These are phyloP conservation scores for Cyaniris semiargus DNA, from an alignment of 2,888 invertebrate genomes.

Conservation along the genomic window DNA sequence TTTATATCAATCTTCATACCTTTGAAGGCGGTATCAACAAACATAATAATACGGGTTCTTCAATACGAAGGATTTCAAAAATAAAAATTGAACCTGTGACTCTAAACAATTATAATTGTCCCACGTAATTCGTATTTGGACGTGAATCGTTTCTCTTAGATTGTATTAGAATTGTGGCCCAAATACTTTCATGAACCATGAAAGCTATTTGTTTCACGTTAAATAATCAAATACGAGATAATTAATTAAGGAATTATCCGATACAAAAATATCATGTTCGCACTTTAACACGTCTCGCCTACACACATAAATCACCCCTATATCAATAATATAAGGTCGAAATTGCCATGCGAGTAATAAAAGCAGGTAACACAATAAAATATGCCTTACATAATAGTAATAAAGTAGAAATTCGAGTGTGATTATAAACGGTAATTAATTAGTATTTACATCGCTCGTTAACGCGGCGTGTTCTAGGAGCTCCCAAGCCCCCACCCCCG, in stretches of 20 bases:
- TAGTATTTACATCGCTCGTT: constrained; percentile 18
- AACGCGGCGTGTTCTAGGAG: not conserved
- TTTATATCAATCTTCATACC: no score
- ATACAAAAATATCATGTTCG: constrained; percentile 16
- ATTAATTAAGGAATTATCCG: not conserved
- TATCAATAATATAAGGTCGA: not conserved
- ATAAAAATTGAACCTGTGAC: no score
- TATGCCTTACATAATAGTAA: not conserved
- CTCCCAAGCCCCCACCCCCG: not conserved
- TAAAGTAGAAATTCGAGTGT: not conserved
- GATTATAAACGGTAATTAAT: not conserved
- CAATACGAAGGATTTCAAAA: no score
- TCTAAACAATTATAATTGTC: no score
- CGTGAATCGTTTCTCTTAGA: no score
- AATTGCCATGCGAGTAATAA: not conserved
- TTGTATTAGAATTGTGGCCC: no score
- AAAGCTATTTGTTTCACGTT: no score
- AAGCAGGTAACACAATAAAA: not conserved
- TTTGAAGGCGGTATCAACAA: no score
- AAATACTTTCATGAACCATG: no score
- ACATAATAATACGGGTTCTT: no score
- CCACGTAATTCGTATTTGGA: no score
- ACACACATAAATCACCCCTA: not conserved
- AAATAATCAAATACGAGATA: not conserved
- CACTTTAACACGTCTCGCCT: not conserved